A percentile compares a stretch with the other conserved stretches of the same genome.
phyloP scores from a whole-genome alignment of 2,113 vertebrate genomes.

The Labrus mixtus region DNA sequence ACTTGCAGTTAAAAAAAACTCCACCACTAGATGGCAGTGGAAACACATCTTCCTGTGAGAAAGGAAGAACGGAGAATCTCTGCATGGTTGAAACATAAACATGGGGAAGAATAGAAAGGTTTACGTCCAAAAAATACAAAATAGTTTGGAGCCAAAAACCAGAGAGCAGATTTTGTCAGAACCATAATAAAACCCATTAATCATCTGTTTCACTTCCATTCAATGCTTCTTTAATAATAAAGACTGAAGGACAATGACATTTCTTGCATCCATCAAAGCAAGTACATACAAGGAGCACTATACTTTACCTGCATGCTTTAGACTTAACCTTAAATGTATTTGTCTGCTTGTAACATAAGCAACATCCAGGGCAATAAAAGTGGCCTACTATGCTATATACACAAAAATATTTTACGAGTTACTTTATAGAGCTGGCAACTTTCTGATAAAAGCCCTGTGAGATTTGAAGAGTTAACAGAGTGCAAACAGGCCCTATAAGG shows the following conservation, averaged over 20 bases:
- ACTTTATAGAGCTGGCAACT: slow-evolving; percentile 50
- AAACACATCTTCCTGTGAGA: background rate
- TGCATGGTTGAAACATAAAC: background rate
- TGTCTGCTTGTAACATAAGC: background rate
- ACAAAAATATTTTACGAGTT: slow-evolving; percentile 41
- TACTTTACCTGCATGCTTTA: background rate
- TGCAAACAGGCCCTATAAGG: slow-evolving; percentile 75
- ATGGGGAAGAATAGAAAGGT: background rate
- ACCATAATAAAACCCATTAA: no score
- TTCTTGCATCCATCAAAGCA: background rate
- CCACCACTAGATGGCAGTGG: slow-evolving; percentile 68
- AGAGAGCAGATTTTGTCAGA: no score
- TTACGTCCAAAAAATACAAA: background rate
- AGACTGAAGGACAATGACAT: background rate
- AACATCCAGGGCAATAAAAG: slow-evolving; percentile 18
- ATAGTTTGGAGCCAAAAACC: no score
- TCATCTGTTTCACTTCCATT: background rate
- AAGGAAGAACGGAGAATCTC: background rate
- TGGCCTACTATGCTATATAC: background rate
- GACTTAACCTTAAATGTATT: background rate
- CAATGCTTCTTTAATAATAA: background rate
- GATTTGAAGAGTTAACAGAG: slow-evolving; percentile 52
- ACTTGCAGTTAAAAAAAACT: slow-evolving; percentile 34
- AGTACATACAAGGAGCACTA: background rate
- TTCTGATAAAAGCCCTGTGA: slow-evolving; percentile 46